Conservation (phyloP, 2,797 vertebrate genomes). For the Crenuchus spilurus region DNA sequence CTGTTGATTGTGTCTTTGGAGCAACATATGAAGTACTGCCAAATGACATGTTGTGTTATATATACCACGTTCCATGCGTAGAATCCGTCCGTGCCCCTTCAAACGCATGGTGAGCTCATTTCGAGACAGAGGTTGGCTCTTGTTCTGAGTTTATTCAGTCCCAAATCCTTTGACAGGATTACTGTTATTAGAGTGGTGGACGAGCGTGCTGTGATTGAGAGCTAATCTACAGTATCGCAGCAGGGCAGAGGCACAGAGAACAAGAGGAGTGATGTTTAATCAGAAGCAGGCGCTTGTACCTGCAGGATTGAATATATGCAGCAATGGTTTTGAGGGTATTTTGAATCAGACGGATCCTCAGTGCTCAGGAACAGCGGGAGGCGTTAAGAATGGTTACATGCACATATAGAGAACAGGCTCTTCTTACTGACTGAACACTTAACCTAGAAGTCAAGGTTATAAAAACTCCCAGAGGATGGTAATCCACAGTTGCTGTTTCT, state of each 20-base stretch:
- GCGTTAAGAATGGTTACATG: conserved; percentile 10
- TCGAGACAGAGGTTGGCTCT: conserved; percentile 42
- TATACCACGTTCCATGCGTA: conserved; percentile 20
- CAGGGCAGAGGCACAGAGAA: conserved; percentile 50
- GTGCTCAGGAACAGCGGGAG: conserved; percentile 11
- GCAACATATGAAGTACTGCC: conserved; percentile 55
- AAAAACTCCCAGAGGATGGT: conserved; percentile 18
- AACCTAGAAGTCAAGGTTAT: neutral
- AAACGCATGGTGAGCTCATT: conserved; percentile 46
- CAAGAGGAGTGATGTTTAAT: conserved; percentile 60
- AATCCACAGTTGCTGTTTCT: neutral
- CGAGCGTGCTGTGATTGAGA: conserved; percentile 58
- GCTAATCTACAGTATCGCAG: conserved; percentile 57
- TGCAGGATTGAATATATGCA: conserved; percentile 31
- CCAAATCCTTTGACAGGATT: conserved; percentile 56
- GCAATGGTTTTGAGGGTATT: conserved; percentile 41
- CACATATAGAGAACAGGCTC: neutral
- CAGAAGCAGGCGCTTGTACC: conserved; percentile 50
- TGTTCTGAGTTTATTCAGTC: conserved; percentile 48
- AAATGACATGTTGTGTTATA: conserved; percentile 59
- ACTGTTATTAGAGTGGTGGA: conserved; percentile 57
- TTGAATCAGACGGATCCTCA: conserved; percentile 30
- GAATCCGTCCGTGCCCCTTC: conserved; percentile 33
- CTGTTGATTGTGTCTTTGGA: conserved; percentile 52
- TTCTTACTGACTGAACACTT: conserved; percentile 16